These are phyloP conservation scores for Diglossa cyanea DNA, from an alignment of 2,797 vertebrate species.

Conservation along the genomic window DNA sequence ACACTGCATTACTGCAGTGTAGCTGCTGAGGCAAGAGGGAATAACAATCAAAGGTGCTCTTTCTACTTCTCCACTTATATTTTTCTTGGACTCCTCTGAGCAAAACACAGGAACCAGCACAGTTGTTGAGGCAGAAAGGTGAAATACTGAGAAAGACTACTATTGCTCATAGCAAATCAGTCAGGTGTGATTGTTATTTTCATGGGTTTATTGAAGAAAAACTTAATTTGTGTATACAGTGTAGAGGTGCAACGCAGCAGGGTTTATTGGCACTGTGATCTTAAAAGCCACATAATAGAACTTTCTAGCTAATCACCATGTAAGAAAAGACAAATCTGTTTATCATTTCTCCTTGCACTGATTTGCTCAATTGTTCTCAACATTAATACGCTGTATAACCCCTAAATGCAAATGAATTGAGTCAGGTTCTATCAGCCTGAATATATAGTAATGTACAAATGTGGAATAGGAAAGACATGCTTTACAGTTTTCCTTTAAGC, in stretches of 20 bases:
- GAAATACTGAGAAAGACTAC: background rate
- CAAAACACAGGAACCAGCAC: background rate
- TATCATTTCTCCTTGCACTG: background rate
- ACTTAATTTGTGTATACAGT: background rate
- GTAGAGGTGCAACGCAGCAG: background rate
- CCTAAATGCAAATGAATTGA: constrained; percentile 15
- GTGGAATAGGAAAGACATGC: constrained; percentile 18
- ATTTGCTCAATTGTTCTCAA: background rate
- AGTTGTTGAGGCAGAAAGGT: background rate
- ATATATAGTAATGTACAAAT: constrained; percentile 18
- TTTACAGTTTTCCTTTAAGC: constrained; percentile 61
- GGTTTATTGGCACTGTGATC: background rate
- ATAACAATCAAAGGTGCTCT: background rate
- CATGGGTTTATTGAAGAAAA: background rate
- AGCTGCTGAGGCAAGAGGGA: background rate
- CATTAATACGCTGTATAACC: background rate
- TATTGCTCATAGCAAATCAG: background rate
- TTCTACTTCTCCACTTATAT: background rate
- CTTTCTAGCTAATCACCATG: background rate
- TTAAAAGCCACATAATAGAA: background rate
- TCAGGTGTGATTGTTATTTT: background rate
- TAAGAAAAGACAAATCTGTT: background rate
- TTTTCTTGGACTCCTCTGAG: background rate
- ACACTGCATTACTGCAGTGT: background rate
- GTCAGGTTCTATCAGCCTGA: background rate